Evolutionary conservation across 2,113 vertebrate species (phyloP).

Genomic region (Grammomys surdaster): DNA sequence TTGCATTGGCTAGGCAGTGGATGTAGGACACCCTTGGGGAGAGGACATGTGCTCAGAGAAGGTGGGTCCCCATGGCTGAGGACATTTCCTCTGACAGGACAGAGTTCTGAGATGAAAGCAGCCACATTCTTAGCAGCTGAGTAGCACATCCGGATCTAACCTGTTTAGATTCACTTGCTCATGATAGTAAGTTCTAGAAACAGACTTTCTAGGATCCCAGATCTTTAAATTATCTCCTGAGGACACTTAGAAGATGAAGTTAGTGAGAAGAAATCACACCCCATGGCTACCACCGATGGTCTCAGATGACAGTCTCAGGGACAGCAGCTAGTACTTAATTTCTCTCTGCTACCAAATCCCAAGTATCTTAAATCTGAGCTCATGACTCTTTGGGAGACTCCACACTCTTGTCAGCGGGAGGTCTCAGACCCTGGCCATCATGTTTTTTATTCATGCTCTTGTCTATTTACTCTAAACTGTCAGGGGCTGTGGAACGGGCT

Average conservation of each 20-base stretch:
- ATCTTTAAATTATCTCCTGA: background rate
- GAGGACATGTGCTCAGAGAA: background rate
- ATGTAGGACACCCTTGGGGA: too few relatives aligned
- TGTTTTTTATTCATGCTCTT: slow-evolving; percentile 21
- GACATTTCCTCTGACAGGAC: background rate
- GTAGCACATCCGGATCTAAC: background rate
- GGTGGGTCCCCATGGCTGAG: background rate
- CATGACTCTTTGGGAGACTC: background rate
- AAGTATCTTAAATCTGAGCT: background rate
- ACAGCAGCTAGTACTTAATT: background rate
- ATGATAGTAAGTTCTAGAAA: background rate
- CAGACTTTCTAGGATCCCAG: background rate
- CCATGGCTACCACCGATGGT: background rate
- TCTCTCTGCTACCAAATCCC: background rate
- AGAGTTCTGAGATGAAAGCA: background rate
- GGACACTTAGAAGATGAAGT: background rate
- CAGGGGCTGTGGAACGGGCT: background rate
- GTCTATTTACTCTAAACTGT: background rate
- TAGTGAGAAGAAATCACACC: background rate
- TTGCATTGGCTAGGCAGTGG: background rate
- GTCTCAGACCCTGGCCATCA: background rate
- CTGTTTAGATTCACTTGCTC: background rate
- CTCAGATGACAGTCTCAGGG: background rate
- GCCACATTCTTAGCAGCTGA: background rate
- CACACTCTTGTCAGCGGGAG: background rate